phyloP scores from a whole-genome alignment of 2,888 invertebrate genomes.

The Lingula anatina region DNA sequence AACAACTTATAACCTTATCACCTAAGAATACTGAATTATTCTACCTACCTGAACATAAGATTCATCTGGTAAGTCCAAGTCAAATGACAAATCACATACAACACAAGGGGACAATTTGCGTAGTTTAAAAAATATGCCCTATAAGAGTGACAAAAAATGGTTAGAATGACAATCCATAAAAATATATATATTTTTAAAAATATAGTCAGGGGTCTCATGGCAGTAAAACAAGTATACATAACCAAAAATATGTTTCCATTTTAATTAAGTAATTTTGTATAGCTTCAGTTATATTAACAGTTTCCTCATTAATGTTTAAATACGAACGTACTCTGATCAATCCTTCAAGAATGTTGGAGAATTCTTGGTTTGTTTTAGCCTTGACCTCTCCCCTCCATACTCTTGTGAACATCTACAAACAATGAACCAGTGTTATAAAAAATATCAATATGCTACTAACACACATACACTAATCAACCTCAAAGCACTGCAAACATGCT shows the following conservation, averaged over 20 bases:
- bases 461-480: too few species aligned
- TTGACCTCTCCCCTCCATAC: conserved; percentile 60
- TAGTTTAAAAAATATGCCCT: conserved; percentile 83
- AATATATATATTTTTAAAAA: too few species aligned
- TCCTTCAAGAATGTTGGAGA: conserved; percentile 53
- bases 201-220: too few species aligned
- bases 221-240: too few species aligned
- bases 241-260: too few species aligned
- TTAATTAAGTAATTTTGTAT: too few species aligned
- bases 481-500: too few species aligned
- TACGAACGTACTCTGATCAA: conserved; percentile 50
- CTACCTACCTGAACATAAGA: conserved; percentile 60
- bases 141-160: conserved; percentile 53
- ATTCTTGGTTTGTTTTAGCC: conserved; percentile 28
- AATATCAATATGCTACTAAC: too few species aligned
- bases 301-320: too few species aligned
- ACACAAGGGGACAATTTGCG: conserved; percentile 83
- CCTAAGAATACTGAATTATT: background rate
- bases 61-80: conserved; percentile 81
- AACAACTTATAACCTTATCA: too few species aligned
- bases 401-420: conserved; percentile 75
- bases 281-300: too few species aligned
- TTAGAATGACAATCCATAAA: too few species aligned
- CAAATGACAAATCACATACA: conserved; percentile 73
- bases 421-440: conserved; percentile 5